phyloP scores from a whole-genome alignment of 2,888 invertebrate species.

The Diachrysia chrysitis region DNA sequence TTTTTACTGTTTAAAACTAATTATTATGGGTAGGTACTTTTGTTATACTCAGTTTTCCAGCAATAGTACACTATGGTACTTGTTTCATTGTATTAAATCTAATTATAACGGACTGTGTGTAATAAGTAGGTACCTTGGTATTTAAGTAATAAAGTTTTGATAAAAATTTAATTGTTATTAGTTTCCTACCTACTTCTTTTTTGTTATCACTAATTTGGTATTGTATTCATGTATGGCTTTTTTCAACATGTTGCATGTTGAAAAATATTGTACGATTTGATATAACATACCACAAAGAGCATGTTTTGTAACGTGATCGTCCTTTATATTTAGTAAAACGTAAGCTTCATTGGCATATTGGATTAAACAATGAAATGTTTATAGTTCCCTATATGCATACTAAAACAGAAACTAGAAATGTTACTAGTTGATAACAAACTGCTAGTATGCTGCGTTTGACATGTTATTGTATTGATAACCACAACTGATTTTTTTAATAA shows the following conservation, averaged over 20 bases:
- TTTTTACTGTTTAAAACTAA: background rate
- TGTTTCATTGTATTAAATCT: background rate
- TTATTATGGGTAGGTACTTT: background rate
- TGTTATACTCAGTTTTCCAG: background rate
- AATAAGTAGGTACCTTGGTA: background rate
- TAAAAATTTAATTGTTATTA: background rate
- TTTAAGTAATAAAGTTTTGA: background rate
- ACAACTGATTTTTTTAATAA: no score
- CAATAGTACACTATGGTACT: background rate
- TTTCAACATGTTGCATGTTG: no score
- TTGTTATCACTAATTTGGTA: background rate
- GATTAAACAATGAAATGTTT: constrained; percentile 1
- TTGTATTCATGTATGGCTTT: background rate
- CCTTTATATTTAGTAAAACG: background rate
- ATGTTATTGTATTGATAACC: background rate
- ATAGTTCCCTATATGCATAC: background rate
- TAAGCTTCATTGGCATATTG: background rate
- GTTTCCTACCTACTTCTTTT: background rate
- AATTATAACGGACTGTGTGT: background rate
- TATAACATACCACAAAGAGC: background rate
- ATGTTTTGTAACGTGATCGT: constrained; percentile 4
- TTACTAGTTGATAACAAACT: background rate
- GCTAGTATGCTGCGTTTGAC: background rate
- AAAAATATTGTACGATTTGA: background rate
- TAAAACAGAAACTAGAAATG: background rate